Conservation (phyloP, 2,113 vertebrate genomes). For the Callospermophilus lateralis region DNA sequence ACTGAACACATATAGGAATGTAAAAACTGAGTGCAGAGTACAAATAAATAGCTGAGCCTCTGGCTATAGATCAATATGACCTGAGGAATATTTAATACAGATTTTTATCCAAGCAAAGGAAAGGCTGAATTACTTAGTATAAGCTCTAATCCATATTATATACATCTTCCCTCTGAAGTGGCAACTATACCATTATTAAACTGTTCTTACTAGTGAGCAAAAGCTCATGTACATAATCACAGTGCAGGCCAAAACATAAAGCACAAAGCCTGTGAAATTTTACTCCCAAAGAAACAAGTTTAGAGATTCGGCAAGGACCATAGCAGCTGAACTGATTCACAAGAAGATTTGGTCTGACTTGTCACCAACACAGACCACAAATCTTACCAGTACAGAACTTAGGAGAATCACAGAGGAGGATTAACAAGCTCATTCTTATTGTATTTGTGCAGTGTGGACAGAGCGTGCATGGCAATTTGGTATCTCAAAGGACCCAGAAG, state of each 20-base stretch:
- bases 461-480: not conserved
- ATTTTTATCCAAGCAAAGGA: not conserved
- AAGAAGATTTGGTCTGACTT: not conserved
- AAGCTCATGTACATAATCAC: not conserved
- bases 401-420: not conserved
- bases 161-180: not conserved
- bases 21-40: not conserved
- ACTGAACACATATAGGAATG: not conserved
- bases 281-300: not conserved
- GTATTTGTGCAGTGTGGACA: not conserved
- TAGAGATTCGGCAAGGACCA: not conserved
- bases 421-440: not conserved
- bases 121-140: not conserved
- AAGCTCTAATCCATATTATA: not conserved
- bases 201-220: not conserved
- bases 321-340: not conserved
- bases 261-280: not conserved
- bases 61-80: not conserved
- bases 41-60: not conserved
- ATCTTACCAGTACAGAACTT: not conserved
- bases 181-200: not conserved
- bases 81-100: not conserved
- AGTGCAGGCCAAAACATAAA: not conserved
- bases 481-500: constrained; percentile 14
- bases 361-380: not conserved